Percentiles rank a stretch among this genome's conserved stretches.
These are phyloP conservation scores for Leptinotarsa peninsularis DNA, from an alignment of 2,888 invertebrate genomes.

Conservation along the genomic window DNA sequence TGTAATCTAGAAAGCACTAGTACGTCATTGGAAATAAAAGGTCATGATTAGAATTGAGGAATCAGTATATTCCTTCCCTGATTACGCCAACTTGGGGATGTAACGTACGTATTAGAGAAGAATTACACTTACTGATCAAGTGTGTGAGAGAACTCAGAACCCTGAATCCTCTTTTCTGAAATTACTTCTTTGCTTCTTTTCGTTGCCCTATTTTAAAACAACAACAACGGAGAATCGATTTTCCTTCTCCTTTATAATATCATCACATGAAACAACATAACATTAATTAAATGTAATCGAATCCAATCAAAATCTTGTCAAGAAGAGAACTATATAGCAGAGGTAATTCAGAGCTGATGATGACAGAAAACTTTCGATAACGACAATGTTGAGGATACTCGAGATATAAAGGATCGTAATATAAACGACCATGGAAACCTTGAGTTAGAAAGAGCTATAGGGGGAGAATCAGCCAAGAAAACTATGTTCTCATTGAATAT, in stretches of 20 bases:
- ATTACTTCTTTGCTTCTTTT: too few relatives aligned
- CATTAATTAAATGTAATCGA: conserved; percentile 11
- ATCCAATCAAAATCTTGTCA: conserved; percentile 33
- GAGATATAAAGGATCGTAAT: conserved; percentile 41
- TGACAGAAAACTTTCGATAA: conserved; percentile 41
- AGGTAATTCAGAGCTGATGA: conserved; percentile 27
- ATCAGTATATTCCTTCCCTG: too few relatives aligned
- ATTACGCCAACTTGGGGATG: too few relatives aligned
- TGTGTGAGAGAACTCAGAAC: too few relatives aligned
- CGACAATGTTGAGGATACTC: conserved; percentile 39
- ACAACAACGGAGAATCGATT: too few relatives aligned
- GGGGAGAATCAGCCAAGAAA: conserved; percentile 35
- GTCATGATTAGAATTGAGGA: too few relatives aligned
- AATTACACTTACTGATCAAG: too few relatives aligned
- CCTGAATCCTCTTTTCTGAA: too few relatives aligned
- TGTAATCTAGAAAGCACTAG: too few relatives aligned
- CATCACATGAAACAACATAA: not conserved
- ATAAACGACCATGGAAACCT: conserved; percentile 30
- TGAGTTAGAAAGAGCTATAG: conserved; percentile 30
- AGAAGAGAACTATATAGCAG: conserved; percentile 19
- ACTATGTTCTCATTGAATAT: conserved; percentile 41
- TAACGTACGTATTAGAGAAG: too few relatives aligned
- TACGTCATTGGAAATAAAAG: too few relatives aligned
- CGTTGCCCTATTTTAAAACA: too few relatives aligned
- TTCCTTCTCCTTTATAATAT: not conserved